Evolutionary conservation across 2,888 invertebrate genomes (phyloP), one percentile per base, ranked within the genome.

Genomic region (Dryocosmus kuriphilus): DNA sequence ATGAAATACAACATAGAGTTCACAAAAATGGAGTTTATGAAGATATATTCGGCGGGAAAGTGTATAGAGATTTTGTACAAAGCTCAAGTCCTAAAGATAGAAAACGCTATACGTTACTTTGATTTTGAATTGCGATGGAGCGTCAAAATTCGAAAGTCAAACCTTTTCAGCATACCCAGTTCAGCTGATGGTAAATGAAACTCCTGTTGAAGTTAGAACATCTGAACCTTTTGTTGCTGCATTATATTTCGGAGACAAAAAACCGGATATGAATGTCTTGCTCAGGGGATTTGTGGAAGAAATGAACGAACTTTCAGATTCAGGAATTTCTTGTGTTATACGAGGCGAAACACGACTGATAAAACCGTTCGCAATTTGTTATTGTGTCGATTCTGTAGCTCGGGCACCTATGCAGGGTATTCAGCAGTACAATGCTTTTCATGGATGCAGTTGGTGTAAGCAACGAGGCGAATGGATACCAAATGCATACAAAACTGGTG

Each of bases 251-350:
- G 73, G 78, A 77, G 0, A 51, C n/a, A 79, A 32, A 78, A 82
- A 41, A 78, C 78, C 35, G 46, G 6, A 80, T 16, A 82, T 83
- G 80, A 77, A 32, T 4, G 57, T 71, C 27, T 81, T 81, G 22
- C 57, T 82, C 0, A 22, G 77, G 41, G 57, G 74, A 9, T 80
- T 81, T 73, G 75, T 76, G 0, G 16, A 67, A 16, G 11, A 61
- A n/a, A 75, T 80, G 74, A 79, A 80, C 35, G 41, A 77, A 19
- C 76, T 75, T 75, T 76, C 77, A 27, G n/a, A n/a, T 0, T 74
- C 24, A 8, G 79, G 76, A 51, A 41, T 80, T 24, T 32, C 41
- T 24, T 79, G 76, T 38, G 74, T 41, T 46, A 41, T 41, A 14
- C 14, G 11, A 11, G 41, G 41, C 14, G 41, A 14, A 41, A 1